Evolutionary conservation across 2,797 vertebrate species (phyloP).

Genomic region (Mareca strepera): DNA sequence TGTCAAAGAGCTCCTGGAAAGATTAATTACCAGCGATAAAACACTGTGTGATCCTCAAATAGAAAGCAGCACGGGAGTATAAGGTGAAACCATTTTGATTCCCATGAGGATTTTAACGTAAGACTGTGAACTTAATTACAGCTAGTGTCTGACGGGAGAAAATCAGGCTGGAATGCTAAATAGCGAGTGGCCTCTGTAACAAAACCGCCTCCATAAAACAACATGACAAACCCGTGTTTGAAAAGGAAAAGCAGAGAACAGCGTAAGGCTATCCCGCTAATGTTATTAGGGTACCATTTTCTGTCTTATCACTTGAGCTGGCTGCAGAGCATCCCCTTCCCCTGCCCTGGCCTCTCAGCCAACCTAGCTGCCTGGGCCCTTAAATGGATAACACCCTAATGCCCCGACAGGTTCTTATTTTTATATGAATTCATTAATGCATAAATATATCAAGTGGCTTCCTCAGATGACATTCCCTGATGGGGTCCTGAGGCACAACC

Average conservation of each 20-base stretch:
- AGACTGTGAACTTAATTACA: slow-evolving; percentile 17
- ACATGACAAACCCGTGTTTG: background rate
- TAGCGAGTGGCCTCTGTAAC: background rate
- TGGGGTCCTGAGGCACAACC: background rate
- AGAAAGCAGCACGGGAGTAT: background rate
- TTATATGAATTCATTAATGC: background rate
- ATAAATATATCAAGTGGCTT: background rate
- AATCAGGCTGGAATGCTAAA: background rate
- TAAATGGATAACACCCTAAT: background rate
- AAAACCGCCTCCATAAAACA: background rate
- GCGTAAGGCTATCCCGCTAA: background rate
- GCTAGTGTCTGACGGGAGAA: background rate
- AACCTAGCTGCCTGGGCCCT: background rate
- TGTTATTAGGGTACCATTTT: background rate
- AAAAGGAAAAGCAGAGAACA: background rate
- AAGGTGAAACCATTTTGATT: background rate
- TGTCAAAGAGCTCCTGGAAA: background rate
- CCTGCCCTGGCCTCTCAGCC: background rate
- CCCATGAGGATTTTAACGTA: background rate
- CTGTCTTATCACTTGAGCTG: background rate
- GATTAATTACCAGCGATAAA: background rate
- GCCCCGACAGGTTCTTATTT: background rate
- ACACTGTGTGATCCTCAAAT: background rate
- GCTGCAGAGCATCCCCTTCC: background rate
- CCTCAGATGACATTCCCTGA: background rate